Base-by-base conservation (phyloP, 2,797 vertebrate genomes). In the Valencia hispanica region DNA sequence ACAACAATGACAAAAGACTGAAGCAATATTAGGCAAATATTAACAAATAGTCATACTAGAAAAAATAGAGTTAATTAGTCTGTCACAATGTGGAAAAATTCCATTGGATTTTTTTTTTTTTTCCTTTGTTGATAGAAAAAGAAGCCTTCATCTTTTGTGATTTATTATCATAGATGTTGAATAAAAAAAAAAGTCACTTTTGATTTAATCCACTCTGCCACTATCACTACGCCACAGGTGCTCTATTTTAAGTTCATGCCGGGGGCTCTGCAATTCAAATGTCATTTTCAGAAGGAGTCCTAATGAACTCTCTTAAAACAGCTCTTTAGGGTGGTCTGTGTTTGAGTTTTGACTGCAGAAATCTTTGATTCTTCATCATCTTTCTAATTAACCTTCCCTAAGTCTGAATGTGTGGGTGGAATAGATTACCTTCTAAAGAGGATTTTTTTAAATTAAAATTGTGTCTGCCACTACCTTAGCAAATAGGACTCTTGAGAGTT, bases 211-310 rank as follows among this genome's bases (percentile, higher is more conserved):
- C 66, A 79, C 61, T 79, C 36, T 70, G 43, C 36, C 0, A 15
- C 57, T 70, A 73, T 77, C 70, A 48, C 27, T 14, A 18, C 10
- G 4, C 39, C 69, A 79, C 82, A 86, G 79, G 74, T 87, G 53
- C 48, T 78, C 50, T 80, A 71, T 77, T 88, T 82, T 78, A 65
- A 80, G 36, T 47, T 72, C 68, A 22, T 6, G 61, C 72, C 68
- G 47, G 55, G 4, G 68, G 75, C 77, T 73, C n/a, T 71, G 65
- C 11, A 1, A 78, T 78, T 0, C 1, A 88, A 85, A 83, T 85
- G 79, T 85, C 88, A 88, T 47, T 61, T 69, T 82, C 69, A 75
- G 65, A 53, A 78, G 63, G 70, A 75, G 45, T 43, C 51, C 30
- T 79, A 76, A 87, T 82, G 45, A 84, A 73, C 50, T 41, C 22